phyloP scores from a whole-genome alignment of 2,888 invertebrate species.

The Drosophila planitibia region DNA sequence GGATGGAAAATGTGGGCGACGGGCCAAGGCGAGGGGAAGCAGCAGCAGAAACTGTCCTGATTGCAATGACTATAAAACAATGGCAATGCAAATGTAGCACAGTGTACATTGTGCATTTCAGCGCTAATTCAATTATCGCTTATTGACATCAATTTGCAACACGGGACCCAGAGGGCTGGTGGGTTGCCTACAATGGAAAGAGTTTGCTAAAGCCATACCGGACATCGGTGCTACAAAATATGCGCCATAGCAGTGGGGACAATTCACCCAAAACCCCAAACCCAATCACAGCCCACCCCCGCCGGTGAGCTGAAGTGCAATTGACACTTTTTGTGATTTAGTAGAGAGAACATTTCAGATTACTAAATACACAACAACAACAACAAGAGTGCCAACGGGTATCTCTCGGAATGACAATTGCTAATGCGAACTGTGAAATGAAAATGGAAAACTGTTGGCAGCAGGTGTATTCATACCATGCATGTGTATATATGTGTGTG shows the following conservation, averaged over 20 bases:
- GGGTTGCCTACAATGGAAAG: background rate
- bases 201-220: constrained; percentile 10
- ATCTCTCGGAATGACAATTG: constrained; percentile 58
- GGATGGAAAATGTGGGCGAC: background rate
- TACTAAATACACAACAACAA: constrained; percentile 58
- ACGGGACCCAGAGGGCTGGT: background rate
- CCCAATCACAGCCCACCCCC: background rate
- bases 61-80: constrained; percentile 56
- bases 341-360: constrained; percentile 67
- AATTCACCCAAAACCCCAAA: constrained; percentile 5
- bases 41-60: constrained; percentile 33
- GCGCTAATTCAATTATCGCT: constrained; percentile 82
- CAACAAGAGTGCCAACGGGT: constrained; percentile 6
- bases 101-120: constrained; percentile 70
- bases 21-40: background rate
- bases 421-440: constrained; percentile 52
- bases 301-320: constrained; percentile 59
- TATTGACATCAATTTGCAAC: constrained; percentile 80
- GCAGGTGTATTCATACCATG: constrained; percentile 51
- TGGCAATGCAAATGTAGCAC: constrained; percentile 62
- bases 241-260: constrained; percentile 41
- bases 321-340: constrained; percentile 78
- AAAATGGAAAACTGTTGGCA: constrained; percentile 55
- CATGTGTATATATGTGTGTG: background rate
- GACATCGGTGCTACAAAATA: constrained; percentile 42